Conservation (phyloP, 1,140 invertebrate species). For the Odontomachus brunneus region DNA sequence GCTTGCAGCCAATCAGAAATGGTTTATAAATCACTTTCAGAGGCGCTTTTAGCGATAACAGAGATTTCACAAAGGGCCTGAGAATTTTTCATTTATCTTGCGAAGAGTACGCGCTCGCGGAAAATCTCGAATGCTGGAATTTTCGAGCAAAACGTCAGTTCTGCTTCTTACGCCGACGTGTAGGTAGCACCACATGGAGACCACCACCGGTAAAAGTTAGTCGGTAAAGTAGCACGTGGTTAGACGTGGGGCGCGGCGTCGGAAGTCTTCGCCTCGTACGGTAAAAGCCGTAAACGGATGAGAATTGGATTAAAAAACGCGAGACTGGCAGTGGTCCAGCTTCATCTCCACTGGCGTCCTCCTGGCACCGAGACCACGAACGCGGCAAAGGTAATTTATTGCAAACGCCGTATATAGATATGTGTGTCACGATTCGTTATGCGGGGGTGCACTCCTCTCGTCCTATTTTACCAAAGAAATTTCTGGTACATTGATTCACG, state of each 20-base stretch:
- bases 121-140: neutral
- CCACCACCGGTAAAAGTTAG: neutral
- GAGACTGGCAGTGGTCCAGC: conserved; percentile 66
- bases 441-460: conserved; percentile 1
- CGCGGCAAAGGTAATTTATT: conserved; percentile 63
- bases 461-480: conserved; percentile 18
- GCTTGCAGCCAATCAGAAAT: too few relatives aligned
- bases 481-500: neutral
- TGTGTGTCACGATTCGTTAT: conserved; percentile 37
- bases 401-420: conserved; percentile 38
- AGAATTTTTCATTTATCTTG: too few relatives aligned
- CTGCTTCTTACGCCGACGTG: neutral
- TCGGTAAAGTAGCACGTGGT: conserved; percentile 27
- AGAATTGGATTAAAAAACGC: conserved; percentile 60
- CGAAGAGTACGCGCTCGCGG: too few relatives aligned
- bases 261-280: conserved; percentile 55
- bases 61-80: too few relatives aligned
- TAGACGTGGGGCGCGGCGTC: conserved; percentile 26
- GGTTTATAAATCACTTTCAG: too few relatives aligned
- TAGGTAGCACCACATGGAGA: conserved; percentile 45
- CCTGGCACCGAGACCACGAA: conserved; percentile 31
- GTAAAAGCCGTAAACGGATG: conserved; percentile 60
- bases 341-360: conserved; percentile 7
- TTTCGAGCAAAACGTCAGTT: neutral
- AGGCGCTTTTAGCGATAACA: too few relatives aligned